Base-by-base conservation (phyloP, 2,888 invertebrate genomes). In the Drosophila fungiperda region DNA sequence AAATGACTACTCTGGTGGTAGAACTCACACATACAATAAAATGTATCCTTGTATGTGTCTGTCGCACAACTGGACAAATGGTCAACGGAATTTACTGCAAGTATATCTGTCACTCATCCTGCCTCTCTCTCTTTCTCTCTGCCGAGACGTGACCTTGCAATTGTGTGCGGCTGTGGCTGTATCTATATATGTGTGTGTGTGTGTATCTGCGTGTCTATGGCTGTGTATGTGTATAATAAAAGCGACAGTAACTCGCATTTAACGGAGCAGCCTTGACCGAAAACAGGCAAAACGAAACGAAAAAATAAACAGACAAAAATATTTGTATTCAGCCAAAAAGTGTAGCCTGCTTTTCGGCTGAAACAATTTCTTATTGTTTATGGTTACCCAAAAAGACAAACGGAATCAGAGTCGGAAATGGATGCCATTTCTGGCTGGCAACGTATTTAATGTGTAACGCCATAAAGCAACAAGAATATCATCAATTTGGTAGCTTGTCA, bases 191-290 rank as follows among this genome's bases (percentile, higher is more conserved):
- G n/a, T 69, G 20, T 65, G 38, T 68, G 9, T 36, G 38, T 54
- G 23, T 50, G 8, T 62, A n/a, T 62, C 35, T 57, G 15, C 42
- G 42, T 20, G 26, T 73, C 52, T 40, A 26, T 60, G 20, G 68
- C 45, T 63, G 52, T 60, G 42, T 61, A 54, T 72, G 57, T 61
- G 52, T 63, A 35, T 55, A 48, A 45, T 60, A 67, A 26, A 52
- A 73, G 68, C 72, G 66, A 63, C 55, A 66, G 49, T 73, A 59
- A 66, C 75, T 67, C 58, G 76, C 66, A 61, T 48, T 26, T 60
- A 70, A 36, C 40, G 52, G 52, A 42, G 57, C 55, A 76, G 69
- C 82, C 82, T 82, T 89, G 87, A 81, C 89, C 89, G 78, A 85
- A 83, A 65, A 42, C 74, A 64, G 66, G 59, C 63, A 68, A 74